Conservation (phyloP, 1,140 invertebrate species). For the Vollenhovia emeryi region DNA sequence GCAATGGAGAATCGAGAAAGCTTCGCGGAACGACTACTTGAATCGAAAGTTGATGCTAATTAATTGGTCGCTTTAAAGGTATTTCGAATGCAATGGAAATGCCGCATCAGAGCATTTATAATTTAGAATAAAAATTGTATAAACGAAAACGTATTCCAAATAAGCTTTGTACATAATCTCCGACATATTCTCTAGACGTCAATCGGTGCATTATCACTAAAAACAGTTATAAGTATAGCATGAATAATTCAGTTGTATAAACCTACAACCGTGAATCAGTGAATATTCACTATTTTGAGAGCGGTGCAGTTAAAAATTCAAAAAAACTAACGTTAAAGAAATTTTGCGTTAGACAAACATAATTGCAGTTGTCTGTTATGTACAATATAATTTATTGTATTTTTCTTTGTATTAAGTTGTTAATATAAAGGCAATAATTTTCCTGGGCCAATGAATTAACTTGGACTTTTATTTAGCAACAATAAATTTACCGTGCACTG, state of each 20-base stretch:
- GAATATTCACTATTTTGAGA: too few species aligned
- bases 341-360: neutral
- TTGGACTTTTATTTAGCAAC: neutral
- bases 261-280: too few species aligned
- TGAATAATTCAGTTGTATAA: too few species aligned
- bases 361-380: neutral
- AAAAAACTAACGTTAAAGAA: neutral
- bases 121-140: neutral
- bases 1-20: neutral
- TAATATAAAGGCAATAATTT: neutral
- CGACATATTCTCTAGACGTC: too few species aligned
- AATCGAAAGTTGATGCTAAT: slow-evolving; percentile 18
- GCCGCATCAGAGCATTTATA: neutral
- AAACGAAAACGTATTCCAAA: neutral
- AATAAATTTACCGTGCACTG: neutral
- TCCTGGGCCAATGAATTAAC: neutral
- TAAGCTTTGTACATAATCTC: neutral
- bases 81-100: neutral
- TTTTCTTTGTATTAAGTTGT: neutral
- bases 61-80: slow-evolving; percentile 27
- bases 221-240: too few species aligned
- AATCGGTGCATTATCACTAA: too few species aligned
- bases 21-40: neutral
- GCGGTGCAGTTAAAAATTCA: neutral
- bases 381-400: too few species aligned